Evolutionary conservation across 1,140 invertebrate genomes (phyloP).

Genomic region (Contarinia nasturtii): DNA sequence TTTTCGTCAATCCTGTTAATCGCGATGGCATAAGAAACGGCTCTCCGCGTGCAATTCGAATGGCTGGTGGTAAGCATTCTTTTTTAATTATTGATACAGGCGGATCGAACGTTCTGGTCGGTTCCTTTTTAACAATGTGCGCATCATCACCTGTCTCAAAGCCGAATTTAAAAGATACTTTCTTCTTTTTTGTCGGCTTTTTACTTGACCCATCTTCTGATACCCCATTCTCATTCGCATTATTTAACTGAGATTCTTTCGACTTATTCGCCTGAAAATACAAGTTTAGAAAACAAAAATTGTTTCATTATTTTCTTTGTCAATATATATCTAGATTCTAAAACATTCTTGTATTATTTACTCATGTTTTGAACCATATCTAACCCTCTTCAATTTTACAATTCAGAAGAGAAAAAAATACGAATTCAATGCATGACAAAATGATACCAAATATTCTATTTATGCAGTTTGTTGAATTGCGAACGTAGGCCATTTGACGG

Average conservation of each 20-base stretch:
- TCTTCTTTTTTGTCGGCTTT: slow-evolving; percentile 16
- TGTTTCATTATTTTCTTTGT: too few relatives aligned
- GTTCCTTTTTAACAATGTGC: slow-evolving; percentile 20
- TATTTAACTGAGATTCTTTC: background rate
- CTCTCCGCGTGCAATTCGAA: slow-evolving; percentile 16
- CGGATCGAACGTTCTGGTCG: slow-evolving; percentile 12
- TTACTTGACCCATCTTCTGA: background rate
- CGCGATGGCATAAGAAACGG: slow-evolving; percentile 22
- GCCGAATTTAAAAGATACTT: slow-evolving; percentile 22
- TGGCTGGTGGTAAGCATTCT: slow-evolving; percentile 16
- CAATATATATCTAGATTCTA: too few relatives aligned
- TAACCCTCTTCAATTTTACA: too few relatives aligned
- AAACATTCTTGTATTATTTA: too few relatives aligned
- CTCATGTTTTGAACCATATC: too few relatives aligned
- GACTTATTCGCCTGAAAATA: too few relatives aligned
- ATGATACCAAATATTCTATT: too few relatives aligned
- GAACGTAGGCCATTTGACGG: too few relatives aligned
- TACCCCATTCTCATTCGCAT: background rate
- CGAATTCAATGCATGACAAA: too few relatives aligned
- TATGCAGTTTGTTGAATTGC: too few relatives aligned
- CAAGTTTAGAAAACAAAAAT: too few relatives aligned
- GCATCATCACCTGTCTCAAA: slow-evolving; percentile 23
- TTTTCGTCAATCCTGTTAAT: slow-evolving; percentile 22
- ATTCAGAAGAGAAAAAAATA: too few relatives aligned
- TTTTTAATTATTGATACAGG: slow-evolving; percentile 23